Base-by-base conservation (phyloP, 1,140 invertebrate genomes). In the Hyles euphorbiae region DNA sequence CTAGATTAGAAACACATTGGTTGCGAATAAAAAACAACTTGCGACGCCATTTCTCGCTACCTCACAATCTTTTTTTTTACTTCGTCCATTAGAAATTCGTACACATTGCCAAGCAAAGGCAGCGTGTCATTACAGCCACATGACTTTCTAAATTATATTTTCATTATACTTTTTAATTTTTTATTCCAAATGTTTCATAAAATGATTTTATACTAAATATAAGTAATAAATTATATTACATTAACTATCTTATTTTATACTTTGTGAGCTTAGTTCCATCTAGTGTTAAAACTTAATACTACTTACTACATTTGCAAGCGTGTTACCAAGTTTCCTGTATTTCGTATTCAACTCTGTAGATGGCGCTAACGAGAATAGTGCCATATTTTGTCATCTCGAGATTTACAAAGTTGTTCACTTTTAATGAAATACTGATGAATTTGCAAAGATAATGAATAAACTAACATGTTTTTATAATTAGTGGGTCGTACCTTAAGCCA, bases 11-110 rank as follows among this genome's bases (percentile, higher is more conserved):
- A 87, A 85, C 72, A 83, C 78, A 81, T 73, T 80, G 72, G 74
- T 75, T 74, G 67, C 53, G 72, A 76, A 78, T 86, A 87, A 87
- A 88, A 88, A 88, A 88, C 86, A 88, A 88, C 78, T 86, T 81
- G 77, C 81, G 86, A 88, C 86, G 86, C 86, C 86, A 88, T 88
- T 88, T 88, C 80, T 79, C 58, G 77, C 78, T 81, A 75, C 76
- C 75, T 82, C 70, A 72, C 72, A 83, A 70, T 79, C 79, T 82
- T 65, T 60, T 70, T 81, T 80, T 76, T 68, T 74, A 76, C 78
- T 77, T 69, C 73, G 56, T 68, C 74, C 63, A 72, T 67, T 66
- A 58, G 61, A 65, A 60, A 70, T 58, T 64, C 56, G 52, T 62
- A 56, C 54, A 51, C 63, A 53, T 56, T 61, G 22, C 33, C 34